phyloP scores from a whole-genome alignment of 2,113 vertebrate species.

The Dasyprocta punctata region DNA sequence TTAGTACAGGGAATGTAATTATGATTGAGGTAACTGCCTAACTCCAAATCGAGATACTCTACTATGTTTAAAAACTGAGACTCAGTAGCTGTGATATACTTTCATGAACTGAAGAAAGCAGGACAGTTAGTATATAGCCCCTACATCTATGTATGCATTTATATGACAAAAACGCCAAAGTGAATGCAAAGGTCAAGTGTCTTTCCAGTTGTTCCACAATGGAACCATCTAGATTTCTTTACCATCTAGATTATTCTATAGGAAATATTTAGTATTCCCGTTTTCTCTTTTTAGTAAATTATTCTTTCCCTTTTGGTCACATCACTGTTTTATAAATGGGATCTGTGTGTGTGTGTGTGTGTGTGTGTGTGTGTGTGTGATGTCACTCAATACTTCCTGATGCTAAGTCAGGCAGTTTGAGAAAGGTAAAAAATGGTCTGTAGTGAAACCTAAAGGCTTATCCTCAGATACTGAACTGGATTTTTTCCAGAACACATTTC shows the following conservation, averaged over 20 bases:
- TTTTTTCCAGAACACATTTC: not conserved
- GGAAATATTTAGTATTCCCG: not conserved
- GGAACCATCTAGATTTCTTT: not conserved
- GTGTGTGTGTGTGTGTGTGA: not conserved
- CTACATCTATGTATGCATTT: not conserved
- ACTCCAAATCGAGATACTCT: not conserved
- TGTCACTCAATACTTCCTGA: not conserved
- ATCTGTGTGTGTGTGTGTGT: not conserved
- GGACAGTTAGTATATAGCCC: not conserved
- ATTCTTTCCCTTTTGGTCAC: not conserved
- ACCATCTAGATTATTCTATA: not conserved
- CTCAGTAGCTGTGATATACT: not conserved
- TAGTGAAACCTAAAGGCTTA: not conserved
- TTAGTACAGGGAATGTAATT: not conserved
- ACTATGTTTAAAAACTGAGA: not conserved
- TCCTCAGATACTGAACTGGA: not conserved
- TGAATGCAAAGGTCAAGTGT: not conserved
- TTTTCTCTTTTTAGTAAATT: conserved; percentile 1
- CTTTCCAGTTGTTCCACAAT: not conserved
- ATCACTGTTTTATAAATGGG: not conserved
- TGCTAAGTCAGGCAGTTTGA: not conserved
- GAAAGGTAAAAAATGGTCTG: not conserved
- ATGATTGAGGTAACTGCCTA: not conserved
- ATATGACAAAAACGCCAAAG: not conserved
- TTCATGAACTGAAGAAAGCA: not conserved